A percentile compares a stretch with the other conserved stretches of the same genome.
Conservation (phyloP, 2,797 vertebrate species). For the Salmo trutta region DNA sequence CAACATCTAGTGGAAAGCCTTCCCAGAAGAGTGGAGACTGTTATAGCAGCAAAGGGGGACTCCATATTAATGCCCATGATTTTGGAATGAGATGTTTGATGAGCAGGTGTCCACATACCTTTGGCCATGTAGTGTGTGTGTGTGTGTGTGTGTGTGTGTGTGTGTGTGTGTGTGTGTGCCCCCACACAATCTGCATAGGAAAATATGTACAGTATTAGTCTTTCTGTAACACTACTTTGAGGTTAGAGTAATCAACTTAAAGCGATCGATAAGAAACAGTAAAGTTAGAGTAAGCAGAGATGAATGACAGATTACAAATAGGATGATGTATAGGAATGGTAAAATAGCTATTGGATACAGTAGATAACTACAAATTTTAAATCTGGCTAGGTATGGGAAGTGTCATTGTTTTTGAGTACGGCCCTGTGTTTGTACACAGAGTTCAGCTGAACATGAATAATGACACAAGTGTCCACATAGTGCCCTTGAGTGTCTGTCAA, state of each 20-base stretch:
- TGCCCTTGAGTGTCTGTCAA: constrained; percentile 39
- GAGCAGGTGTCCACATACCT: no score
- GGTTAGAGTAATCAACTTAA: neutral
- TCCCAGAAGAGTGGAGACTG: no score
- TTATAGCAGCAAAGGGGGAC: no score
- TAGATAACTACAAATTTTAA: neutral
- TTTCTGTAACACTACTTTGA: neutral
- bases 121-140: constrained; percentile 13
- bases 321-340: no score
- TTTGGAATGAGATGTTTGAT: no score
- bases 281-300: neutral
- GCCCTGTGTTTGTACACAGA: neutral
- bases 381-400: neutral
- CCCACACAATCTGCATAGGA: no score
- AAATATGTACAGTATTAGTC: neutral
- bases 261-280: neutral
- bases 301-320: neutral
- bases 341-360: no score
- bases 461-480: constrained; percentile 11
- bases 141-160: constrained; percentile 13
- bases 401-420: neutral
- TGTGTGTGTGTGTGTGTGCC: neutral
- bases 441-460: constrained; percentile 13
- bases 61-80: no score
- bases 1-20: no score